Base-by-base conservation (phyloP, 2,797 vertebrate genomes). In the Harpagifer antarcticus region DNA sequence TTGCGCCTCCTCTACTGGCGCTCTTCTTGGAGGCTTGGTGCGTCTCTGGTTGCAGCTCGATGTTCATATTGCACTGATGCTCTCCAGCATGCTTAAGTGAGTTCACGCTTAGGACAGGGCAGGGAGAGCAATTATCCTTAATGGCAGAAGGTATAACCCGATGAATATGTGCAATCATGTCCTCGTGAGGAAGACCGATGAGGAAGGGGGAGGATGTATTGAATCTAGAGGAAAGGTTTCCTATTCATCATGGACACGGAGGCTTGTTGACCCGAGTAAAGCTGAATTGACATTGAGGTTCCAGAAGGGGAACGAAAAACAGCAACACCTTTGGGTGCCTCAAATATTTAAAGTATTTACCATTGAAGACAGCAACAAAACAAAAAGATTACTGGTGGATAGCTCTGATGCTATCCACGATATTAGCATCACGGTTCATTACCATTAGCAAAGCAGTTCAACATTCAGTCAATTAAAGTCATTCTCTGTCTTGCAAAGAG, bases 101-200 rank as follows among this genome's bases (percentile, higher is more conserved):
- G 88, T 83, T 91, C 84, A 92, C 23, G 68, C 65, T 57, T 55
- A 44, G 79, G 86, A 53, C 84, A 44, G 78, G 86, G 56, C 84
- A 86, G 23, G 61, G 42, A 48, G 59, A 78, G 67, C 71, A 85
- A 86, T 90, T 83, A 90, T 83, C 68, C 52, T 77, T 86, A 70
- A 86, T 81, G 69, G 73, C 3, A 3, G 27, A 74, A 76, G 79
- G 67, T 56, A 73, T 79, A 70, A 82, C 65, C 61, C 63, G 53
- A 61, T 70, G 78, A 81, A 88, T 77, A 63, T 73, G 63, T 53
- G 63, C 62, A 83, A 59, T 81, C 76, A 68, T 77, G 79, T 67
- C 74, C 58, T 58, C 2, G 6, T 19, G 60, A 60, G 57, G 59
- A 58, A 65, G n/a, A 43, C 19, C 70, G 33, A 79, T 43, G 55